These are phyloP conservation scores for Galaxea fascicularis DNA, from an alignment of 92 coral and sea anemone genomes.

Conservation along the genomic window DNA sequence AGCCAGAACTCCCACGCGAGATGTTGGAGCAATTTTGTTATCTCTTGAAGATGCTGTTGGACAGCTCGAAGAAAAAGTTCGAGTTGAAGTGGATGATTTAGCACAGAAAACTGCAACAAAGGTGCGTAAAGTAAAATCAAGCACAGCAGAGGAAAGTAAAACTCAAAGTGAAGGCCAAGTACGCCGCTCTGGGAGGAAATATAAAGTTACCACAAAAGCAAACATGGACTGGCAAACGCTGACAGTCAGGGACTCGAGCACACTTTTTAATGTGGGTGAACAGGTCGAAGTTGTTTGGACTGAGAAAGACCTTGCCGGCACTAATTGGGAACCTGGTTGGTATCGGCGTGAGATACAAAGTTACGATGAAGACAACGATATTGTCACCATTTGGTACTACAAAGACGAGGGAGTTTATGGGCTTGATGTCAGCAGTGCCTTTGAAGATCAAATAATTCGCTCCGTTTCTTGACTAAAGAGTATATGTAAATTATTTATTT, in stretches of 20 bases:
- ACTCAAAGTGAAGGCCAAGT: neutral
- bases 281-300: slow-evolving; percentile 55
- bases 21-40: neutral
- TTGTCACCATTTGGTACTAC: neutral
- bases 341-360: slow-evolving; percentile 52
- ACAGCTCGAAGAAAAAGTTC: neutral
- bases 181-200: slow-evolving; percentile 27
- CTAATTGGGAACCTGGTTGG: slow-evolving; percentile 55
- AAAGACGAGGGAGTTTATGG: neutral
- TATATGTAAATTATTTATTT: neutral
- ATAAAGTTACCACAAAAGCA: neutral
- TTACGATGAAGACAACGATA: slow-evolving; percentile 35
- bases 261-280: slow-evolving; percentile 25
- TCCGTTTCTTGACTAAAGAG: neutral
- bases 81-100: neutral
- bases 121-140: neutral
- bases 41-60: neutral
- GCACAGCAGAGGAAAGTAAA: too few relatives aligned
- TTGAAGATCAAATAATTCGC: neutral
- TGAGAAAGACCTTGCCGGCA: slow-evolving; percentile 50
- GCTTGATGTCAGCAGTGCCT: neutral
- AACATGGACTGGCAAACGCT: neutral
- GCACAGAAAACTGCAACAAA: neutral
- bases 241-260: neutral
- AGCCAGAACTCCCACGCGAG: neutral